Evolutionary conservation across 2,113 vertebrate species (phyloP), one percentile per base, ranked within the genome.

Genomic region (Elanus axillaris): DNA sequence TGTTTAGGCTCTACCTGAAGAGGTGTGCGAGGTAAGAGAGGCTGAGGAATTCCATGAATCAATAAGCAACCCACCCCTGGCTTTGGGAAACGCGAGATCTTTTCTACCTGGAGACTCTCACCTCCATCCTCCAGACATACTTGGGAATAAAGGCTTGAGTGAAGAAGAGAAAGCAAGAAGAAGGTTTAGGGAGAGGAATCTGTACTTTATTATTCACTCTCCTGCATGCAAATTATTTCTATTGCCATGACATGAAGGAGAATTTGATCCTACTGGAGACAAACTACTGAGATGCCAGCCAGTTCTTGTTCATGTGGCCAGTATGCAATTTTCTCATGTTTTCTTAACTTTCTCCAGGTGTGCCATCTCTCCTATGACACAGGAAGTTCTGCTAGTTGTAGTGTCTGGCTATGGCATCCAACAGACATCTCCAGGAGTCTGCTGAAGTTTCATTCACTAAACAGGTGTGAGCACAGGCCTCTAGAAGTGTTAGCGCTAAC

Each of bases 321-420:
- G 38, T 1, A 38, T 0, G 31, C 8, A 31, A 82, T 62, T 68
- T 76, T 42, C 40, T 67, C 29, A 34, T 1, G 2, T 55, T 71
- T 81, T n/a, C n/a, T 75, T 8, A 56, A 52, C 71, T 19, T 68
- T 72, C 62, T 53, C 63, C 58, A 62, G 15, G 32, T 13, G 52
- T n/a, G 10, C 8, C 27, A 40, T 14, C 43, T 76, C 71, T 72
- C 62, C 59, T 48, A 10, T 0, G 0, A 34, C 0, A 5, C 59
- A 74, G n/a, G n/a, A 93, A 47, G 40, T 43, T 2, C 38, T 67
- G 26, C 38, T 59, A 27, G 45, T 7, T 36, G 67, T 62, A 58
- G 31, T 62, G 23, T 23, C 63, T 4, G 1, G 53, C 29, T 72
- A 80, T 3, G 72, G 60, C 40, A 75, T 36, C 25, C 59, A 73